A percentile compares a stretch with the other conserved stretches of the same genome.
These are phyloP conservation scores for Aurelia aurita complex sp. Pacific DNA, from an alignment of 30 jellyfish, hydroid and myxozoan genomes.

Conservation along the genomic window DNA sequence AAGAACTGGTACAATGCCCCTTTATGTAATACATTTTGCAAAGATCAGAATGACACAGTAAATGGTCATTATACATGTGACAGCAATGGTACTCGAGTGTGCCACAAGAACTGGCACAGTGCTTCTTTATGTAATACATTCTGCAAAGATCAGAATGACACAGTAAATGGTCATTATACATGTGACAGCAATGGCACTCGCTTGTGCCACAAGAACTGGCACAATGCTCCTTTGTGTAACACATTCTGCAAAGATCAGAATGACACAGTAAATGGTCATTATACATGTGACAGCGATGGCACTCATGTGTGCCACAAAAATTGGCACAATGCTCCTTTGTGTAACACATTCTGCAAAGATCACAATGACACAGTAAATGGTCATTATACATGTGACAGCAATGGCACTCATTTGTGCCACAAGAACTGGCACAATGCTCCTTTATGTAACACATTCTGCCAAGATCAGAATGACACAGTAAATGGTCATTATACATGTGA, in stretches of 20 bases:
- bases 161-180: slow-evolving; percentile 52
- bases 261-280: slow-evolving; percentile 51
- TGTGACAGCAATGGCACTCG: slow-evolving; percentile 53
- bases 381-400: no score
- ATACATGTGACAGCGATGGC: slow-evolving; percentile 43
- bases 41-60: neutral
- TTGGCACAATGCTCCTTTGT: slow-evolving; percentile 32
- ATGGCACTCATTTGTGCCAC: no score
- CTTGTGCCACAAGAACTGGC: slow-evolving; percentile 60
- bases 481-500: no score
- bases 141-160: slow-evolving; percentile 47
- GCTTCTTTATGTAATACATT: slow-evolving; percentile 29
- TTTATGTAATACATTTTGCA: slow-evolving; percentile 14
- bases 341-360: slow-evolving; percentile 20
- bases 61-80: slow-evolving; percentile 55
- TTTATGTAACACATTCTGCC: no score
- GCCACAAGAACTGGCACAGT: slow-evolving; percentile 48
- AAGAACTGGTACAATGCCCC: no score
- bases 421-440: no score
- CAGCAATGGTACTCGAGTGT: slow-evolving; percentile 38
- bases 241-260: slow-evolving; percentile 39
- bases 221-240: slow-evolving; percentile 20
- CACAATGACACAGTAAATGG: no score
- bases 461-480: no score
- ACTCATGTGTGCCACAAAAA: slow-evolving; percentile 36